Evolutionary conservation across 1,140 invertebrate genomes (phyloP).

Genomic region (Zaprionus lachaisei): DNA sequence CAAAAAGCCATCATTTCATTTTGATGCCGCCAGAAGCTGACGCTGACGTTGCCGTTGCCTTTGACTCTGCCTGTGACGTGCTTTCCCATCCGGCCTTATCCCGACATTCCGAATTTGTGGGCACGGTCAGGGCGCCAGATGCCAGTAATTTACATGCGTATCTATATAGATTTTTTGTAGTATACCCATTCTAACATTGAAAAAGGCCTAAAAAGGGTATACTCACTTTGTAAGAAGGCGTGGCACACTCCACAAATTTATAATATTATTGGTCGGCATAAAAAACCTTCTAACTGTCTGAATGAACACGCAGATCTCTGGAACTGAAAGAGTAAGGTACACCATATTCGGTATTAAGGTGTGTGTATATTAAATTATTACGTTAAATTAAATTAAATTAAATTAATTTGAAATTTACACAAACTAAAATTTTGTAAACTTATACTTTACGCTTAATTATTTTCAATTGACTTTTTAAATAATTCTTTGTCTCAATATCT

Average conservation of each 20-base stretch:
- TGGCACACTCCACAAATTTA: too few relatives aligned
- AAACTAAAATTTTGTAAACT: too few relatives aligned
- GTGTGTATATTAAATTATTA: too few relatives aligned
- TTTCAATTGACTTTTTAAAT: too few relatives aligned
- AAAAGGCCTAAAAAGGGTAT: not conserved
- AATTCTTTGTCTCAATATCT: too few relatives aligned
- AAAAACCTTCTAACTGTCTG: not conserved
- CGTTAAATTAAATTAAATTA: too few relatives aligned
- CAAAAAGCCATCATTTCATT: slow-evolving; percentile 79
- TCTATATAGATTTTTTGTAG: slow-evolving; percentile 12
- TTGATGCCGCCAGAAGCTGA: slow-evolving; percentile 34
- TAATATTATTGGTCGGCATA: too few relatives aligned
- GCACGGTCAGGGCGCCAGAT: slow-evolving; percentile 20
- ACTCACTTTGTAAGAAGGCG: not conserved
- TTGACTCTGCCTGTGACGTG: not conserved
- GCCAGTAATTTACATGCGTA: slow-evolving; percentile 35
- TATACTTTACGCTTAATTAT: too few relatives aligned
- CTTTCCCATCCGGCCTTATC: slow-evolving; percentile 4
- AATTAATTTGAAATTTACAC: too few relatives aligned
- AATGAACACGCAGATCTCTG: not conserved
- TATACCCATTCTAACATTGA: not conserved
- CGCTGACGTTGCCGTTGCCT: not conserved
- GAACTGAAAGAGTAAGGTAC: not conserved
- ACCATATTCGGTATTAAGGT: too few relatives aligned
- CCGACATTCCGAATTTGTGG: slow-evolving; percentile 12